Conservation (phyloP, 2,113 vertebrate species). For the Melanerpes formicivorus region DNA sequence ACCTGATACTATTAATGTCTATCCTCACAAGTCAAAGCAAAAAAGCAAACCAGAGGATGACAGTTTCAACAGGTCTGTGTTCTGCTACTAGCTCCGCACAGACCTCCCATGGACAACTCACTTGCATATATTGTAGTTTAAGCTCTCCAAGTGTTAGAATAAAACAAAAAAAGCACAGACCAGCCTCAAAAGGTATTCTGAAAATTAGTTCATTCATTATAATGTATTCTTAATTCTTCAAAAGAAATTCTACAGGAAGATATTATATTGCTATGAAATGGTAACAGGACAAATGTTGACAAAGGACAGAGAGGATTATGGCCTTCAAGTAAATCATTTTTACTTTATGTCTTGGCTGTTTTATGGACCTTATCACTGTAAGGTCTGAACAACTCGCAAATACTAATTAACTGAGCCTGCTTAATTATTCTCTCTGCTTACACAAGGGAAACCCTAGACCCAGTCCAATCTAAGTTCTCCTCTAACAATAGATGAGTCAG, state of each 20-base stretch:
- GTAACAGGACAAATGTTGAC: not conserved
- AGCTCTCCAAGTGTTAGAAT: not conserved
- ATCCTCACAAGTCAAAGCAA: not conserved
- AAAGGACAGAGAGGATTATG: constrained; percentile 10
- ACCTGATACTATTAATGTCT: not conserved
- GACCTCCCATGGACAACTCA: not conserved
- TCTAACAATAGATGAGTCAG: constrained; percentile 45
- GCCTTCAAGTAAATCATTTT: constrained; percentile 30
- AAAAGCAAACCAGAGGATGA: not conserved
- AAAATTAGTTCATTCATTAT: not conserved
- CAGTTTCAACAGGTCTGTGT: not conserved
- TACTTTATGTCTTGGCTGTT: constrained; percentile 26
- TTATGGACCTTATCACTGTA: constrained; percentile 41
- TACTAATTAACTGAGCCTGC: constrained; percentile 52
- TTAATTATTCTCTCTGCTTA: constrained; percentile 58
- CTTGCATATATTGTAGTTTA: not conserved
- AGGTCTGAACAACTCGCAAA: constrained; percentile 39
- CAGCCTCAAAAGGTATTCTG: not conserved
- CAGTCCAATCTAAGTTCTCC: constrained; percentile 55
- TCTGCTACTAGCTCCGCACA: not conserved
- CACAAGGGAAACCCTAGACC: constrained; percentile 52
- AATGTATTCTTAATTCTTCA: not conserved
- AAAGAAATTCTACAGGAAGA: not conserved
- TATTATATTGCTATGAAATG: not conserved
- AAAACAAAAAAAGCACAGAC: not conserved